These are phyloP conservation scores for Eubucco bourcierii DNA, from an alignment of 2,113 vertebrate species.

Conservation along the genomic window DNA sequence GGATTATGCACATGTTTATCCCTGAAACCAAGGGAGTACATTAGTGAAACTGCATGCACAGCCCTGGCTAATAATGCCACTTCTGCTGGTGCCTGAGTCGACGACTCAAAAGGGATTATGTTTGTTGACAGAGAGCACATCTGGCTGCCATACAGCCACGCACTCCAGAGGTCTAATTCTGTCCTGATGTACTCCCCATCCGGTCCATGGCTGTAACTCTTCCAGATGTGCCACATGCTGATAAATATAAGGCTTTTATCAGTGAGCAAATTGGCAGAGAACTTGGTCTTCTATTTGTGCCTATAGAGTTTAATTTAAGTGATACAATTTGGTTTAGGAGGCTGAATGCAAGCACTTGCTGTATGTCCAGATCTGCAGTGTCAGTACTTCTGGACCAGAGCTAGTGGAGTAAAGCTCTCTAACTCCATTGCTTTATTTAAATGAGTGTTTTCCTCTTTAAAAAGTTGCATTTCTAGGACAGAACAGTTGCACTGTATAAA, in stretches of 20 bases:
- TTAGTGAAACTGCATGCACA: not conserved
- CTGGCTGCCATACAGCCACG: not conserved
- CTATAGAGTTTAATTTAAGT: not conserved
- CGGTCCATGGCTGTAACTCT: not conserved
- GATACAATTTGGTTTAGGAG: not conserved
- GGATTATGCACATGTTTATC: not conserved
- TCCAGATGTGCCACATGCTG: not conserved
- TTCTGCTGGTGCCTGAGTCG: constrained; percentile 10
- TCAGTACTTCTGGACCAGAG: not conserved
- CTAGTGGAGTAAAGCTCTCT: not conserved
- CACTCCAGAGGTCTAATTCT: not conserved
- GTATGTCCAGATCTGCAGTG: not conserved
- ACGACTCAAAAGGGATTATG: not conserved
- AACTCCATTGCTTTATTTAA: not conserved
- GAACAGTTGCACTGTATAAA: not conserved
- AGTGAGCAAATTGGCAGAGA: not conserved
- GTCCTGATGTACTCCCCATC: not conserved
- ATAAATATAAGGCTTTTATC: not conserved
- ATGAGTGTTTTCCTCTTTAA: not conserved
- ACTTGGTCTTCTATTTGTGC: not conserved
- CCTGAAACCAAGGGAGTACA: not conserved
- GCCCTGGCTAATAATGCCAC: not conserved
- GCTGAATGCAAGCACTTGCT: not conserved
- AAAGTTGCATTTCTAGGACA: not conserved
- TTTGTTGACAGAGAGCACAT: constrained; percentile 45